Evolutionary conservation across 1,140 invertebrate genomes (phyloP), one percentile per base, ranked within the genome.

Genomic region (Glomeris maerens): DNA sequence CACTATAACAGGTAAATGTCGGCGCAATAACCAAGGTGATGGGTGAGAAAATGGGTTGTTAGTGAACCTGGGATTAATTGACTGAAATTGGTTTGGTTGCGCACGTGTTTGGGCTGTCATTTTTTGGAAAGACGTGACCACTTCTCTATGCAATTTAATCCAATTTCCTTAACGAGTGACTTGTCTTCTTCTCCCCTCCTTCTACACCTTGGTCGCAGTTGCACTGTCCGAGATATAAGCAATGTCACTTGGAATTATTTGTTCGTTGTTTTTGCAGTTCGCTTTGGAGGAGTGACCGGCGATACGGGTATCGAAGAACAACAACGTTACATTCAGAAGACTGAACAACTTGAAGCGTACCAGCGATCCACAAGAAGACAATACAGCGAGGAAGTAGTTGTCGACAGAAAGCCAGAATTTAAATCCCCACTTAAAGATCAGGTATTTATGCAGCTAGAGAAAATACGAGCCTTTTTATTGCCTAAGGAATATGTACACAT

Each of bases 391-490:
- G 38, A 52, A 53, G 5, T 40, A 46, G 22, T 39, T 49, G 3
- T 42, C 40, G 2, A 49, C 38, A 25, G 36, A 49, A 22, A 50
- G 61, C 90, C 92, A 41, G 81, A 85, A 70, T 97, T 97, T 66
- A 91, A 88, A 71, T 83, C 84, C 23, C 85, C 86, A 21, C 84
- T 96, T 44, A 87, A 86, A 67, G 85, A 92, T 70, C 83, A 93
- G 70, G 66, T 81, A 29, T 55, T 53, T 36, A 20, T 49, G 47
- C 21, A 27, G 36, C 26, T 31, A 52, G n/a, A n/a, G n/a, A 80
- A n/a, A n/a, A n/a, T n/a, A n/a, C n/a, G n/a, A n/a, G n/a, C n/a
- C n/a, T n/a, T n/a, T n/a, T n/a, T n/a, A n/a, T n/a, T n/a, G n/a
- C n/a, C n/a, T n/a, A n/a, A n/a, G n/a, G n/a, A n/a, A n/a, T n/a